phyloP scores from a whole-genome alignment of 2,113 vertebrate species.

The Grus americana region DNA sequence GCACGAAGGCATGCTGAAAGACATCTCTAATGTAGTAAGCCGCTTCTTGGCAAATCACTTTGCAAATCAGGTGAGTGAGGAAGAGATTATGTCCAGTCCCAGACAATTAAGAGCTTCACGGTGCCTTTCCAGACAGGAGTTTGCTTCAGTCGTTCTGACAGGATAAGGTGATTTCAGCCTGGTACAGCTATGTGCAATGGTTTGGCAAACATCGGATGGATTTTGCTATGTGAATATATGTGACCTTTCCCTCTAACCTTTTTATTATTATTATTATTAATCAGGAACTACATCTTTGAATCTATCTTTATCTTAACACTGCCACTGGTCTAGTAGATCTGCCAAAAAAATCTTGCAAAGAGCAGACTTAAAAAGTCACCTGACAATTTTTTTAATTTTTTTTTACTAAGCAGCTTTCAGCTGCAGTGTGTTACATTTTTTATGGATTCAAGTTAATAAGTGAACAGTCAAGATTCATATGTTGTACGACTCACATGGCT shows the following conservation, averaged over 20 bases:
- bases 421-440: not conserved
- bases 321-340: not conserved
- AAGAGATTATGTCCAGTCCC: conserved; percentile 22
- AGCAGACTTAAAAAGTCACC: conserved; percentile 10
- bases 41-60: not conserved
- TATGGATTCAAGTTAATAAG: not conserved
- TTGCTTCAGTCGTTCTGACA: conserved; percentile 7
- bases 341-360: not conserved
- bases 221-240: not conserved
- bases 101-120: not conserved
- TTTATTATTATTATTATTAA: not conserved
- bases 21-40: not conserved
- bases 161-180: conserved; percentile 14
- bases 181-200: not conserved
- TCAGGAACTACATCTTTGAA: not conserved
- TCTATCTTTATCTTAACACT: not conserved
- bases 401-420: not conserved
- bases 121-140: not conserved
- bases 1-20: not conserved
- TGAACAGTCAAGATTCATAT: not conserved
- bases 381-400: not conserved
- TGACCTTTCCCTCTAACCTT: not conserved
- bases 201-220: not conserved
- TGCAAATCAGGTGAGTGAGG: not conserved
- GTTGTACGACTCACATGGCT: rapidly evolving